phyloP scores from a whole-genome alignment of 2,888 invertebrate species.

The Brachyptera putata region DNA sequence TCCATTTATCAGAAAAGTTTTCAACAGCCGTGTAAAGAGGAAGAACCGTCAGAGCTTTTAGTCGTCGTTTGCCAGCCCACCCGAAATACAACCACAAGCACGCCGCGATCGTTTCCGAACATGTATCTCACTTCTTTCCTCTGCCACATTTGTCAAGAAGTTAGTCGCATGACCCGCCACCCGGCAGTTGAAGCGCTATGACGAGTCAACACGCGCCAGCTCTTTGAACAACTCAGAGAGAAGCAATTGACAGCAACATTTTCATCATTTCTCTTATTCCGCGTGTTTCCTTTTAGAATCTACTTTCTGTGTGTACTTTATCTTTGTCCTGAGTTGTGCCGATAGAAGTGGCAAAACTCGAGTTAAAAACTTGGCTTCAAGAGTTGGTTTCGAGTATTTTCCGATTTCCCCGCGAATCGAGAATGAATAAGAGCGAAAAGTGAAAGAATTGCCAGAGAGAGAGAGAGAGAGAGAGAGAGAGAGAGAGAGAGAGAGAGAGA shows the following conservation, averaged over 20 bases:
- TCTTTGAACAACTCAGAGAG: background rate
- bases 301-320: slow-evolving; percentile 16
- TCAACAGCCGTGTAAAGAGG: slow-evolving; percentile 7
- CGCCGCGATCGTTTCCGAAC: background rate
- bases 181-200: too few species aligned
- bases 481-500: too few species aligned
- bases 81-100: background rate
- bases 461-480: background rate
- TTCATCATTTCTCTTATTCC: slow-evolving; percentile 14
- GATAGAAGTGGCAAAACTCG: slow-evolving; percentile 14
- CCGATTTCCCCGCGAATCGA: too few species aligned
- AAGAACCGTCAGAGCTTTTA: too few species aligned
- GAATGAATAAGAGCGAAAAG: background rate
- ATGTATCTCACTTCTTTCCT: slow-evolving; percentile 1
- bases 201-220: too few species aligned
- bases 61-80: background rate
- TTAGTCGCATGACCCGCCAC: background rate
- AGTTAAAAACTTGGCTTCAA: slow-evolving; percentile 12
- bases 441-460: background rate
- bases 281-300: slow-evolving; percentile 10
- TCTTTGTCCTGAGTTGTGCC: slow-evolving; percentile 10
- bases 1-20: background rate
- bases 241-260: slow-evolving; percentile 2
- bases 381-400: slow-evolving; percentile 17
- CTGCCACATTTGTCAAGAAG: slow-evolving; percentile 20